Conservation (phyloP, 2,113 vertebrate species). For the Misgurnus mizolepis region DNA sequence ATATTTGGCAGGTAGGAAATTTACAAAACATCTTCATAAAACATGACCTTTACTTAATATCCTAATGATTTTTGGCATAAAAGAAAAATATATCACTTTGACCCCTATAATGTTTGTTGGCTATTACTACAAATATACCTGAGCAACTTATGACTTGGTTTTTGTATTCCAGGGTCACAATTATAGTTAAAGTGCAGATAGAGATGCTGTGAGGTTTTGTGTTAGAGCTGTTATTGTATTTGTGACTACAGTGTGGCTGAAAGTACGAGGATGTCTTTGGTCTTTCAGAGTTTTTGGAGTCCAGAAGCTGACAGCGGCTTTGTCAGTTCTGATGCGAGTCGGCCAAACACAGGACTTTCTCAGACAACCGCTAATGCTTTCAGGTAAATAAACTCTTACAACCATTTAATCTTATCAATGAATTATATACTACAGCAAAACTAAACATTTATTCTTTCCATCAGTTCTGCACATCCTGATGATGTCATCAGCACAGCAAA, state of each 20-base stretch:
- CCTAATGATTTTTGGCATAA: no score
- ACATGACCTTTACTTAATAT: no score
- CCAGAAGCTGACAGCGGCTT: slow-evolving; percentile 70
- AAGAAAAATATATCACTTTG: no score
- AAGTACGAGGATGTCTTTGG: slow-evolving; percentile 2
- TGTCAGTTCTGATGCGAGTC: slow-evolving; percentile 67
- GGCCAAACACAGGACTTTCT: slow-evolving; percentile 54
- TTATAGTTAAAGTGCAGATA: no score
- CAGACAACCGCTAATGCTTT: slow-evolving; percentile 56
- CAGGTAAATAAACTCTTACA: slow-evolving; percentile 56
- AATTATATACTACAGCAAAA: background rate
- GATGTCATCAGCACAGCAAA: slow-evolving; percentile 10
- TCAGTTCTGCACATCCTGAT: background rate
- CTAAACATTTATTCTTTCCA: background rate
- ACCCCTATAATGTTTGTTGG: no score
- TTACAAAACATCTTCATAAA: no score
- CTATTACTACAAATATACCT: no score
- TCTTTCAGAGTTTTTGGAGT: slow-evolving; percentile 65
- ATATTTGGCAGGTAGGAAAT: no score
- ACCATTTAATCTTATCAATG: background rate
- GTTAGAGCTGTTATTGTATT: background rate
- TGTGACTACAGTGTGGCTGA: background rate
- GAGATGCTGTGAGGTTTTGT: background rate
- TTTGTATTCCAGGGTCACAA: no score
- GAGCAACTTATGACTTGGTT: no score